These are phyloP conservation scores for Capra hircus DNA, from an alignment of 2,113 vertebrate species.

Conservation along the genomic window DNA sequence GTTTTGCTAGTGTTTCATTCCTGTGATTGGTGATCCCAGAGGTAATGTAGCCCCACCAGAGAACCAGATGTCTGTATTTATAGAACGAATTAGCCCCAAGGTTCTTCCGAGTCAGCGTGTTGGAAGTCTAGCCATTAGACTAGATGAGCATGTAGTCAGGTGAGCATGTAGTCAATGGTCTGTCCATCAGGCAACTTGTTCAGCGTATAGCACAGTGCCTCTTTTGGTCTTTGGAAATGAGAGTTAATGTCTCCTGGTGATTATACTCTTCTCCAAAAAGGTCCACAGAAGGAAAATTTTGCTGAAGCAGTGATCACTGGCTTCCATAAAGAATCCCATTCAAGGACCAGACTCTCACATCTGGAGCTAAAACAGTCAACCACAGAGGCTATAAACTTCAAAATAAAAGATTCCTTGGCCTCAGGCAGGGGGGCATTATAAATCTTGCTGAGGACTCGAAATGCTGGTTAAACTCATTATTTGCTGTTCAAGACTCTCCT, in stretches of 20 bases:
- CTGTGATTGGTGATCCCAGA: background rate
- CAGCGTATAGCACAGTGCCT: background rate
- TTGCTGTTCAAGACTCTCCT: conserved; percentile 68
- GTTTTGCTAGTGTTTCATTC: background rate
- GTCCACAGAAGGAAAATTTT: background rate
- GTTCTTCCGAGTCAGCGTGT: background rate
- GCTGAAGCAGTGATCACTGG: background rate
- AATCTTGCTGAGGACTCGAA: conserved; percentile 70
- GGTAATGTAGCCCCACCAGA: background rate
- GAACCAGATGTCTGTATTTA: background rate
- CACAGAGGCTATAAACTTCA: conserved; percentile 55
- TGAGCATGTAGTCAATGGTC: background rate
- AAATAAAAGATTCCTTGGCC: conserved; percentile 64
- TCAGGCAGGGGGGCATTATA: conserved; percentile 44
- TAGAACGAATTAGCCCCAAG: background rate
- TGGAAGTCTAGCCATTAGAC: background rate
- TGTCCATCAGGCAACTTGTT: background rate
- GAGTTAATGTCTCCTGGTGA: background rate
- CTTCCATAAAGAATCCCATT: conserved; percentile 34
- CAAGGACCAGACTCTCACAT: conserved; percentile 43
- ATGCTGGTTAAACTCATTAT: conserved; percentile 74
- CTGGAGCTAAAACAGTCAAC: conserved; percentile 43
- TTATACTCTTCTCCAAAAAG: background rate
- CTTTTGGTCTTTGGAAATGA: background rate
- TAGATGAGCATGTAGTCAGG: background rate